These are phyloP conservation scores for Holotrichia oblita DNA, from an alignment of 1,140 invertebrate genomes.

Conservation along the genomic window DNA sequence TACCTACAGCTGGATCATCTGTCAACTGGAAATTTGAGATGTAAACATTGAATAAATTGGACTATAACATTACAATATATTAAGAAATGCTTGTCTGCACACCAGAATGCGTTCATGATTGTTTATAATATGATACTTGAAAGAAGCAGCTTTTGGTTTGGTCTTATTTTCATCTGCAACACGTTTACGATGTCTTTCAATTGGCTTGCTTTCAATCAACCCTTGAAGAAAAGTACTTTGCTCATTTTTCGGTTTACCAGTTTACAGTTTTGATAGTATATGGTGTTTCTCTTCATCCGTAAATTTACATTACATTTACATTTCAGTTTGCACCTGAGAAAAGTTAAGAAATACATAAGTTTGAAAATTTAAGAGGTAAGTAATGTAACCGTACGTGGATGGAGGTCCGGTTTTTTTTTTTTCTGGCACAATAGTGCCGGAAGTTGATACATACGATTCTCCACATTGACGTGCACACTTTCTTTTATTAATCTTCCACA, in stretches of 20 bases:
- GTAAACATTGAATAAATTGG: too few species aligned
- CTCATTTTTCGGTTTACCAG: conserved; percentile 47
- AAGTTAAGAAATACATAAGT: not conserved
- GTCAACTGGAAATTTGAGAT: too few species aligned
- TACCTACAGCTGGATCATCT: too few species aligned
- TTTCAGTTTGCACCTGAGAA: conserved; percentile 44
- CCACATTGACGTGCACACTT: conserved; percentile 20
- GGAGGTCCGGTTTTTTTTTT: conserved; percentile 18
- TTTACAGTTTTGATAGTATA: conserved; percentile 44
- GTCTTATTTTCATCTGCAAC: conserved; percentile 35
- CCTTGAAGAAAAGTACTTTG: conserved; percentile 46
- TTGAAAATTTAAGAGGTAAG: not conserved
- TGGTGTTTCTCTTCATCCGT: conserved; percentile 42
- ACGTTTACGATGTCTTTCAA: conserved; percentile 41
- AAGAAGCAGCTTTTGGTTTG: conserved; percentile 37
- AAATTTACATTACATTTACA: conserved; percentile 45
- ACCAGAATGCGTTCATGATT: conserved; percentile 38
- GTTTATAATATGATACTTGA: conserved; percentile 44
- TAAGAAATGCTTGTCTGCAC: conserved; percentile 44
- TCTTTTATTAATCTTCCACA: conserved; percentile 24
- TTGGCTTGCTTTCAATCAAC: conserved; percentile 44
- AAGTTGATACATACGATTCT: not conserved
- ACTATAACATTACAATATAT: too few species aligned
- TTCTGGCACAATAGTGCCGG: not conserved
- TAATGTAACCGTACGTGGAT: conserved; percentile 9